A percentile compares a stretch with the other conserved stretches of the same genome.
Evolutionary conservation across 2,113 vertebrate genomes (phyloP).

Genomic region (Brienomyrus brachyistius): DNA sequence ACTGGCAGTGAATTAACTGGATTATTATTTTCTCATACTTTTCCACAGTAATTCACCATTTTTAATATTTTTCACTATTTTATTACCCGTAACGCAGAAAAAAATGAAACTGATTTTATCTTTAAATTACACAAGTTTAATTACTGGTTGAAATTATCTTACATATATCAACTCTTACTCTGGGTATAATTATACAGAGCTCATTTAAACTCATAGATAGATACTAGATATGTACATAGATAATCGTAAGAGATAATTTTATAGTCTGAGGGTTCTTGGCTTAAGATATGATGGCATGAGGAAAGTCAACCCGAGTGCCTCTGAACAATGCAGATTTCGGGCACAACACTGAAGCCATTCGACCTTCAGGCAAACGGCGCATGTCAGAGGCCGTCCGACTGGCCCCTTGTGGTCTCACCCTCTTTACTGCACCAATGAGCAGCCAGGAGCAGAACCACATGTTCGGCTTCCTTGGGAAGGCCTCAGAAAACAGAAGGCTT

Average conservation of each 20-base stretch:
- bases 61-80: background rate
- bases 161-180: constrained; percentile 3
- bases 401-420: background rate
- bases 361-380: background rate
- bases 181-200: background rate
- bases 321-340: background rate
- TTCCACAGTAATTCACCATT: background rate
- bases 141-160: background rate
- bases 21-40: background rate
- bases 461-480: background rate
- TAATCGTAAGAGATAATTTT: background rate
- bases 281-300: background rate
- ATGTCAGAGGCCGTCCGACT: background rate
- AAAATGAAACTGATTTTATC: background rate
- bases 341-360: background rate
- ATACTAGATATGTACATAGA: background rate
- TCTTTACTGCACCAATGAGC: background rate
- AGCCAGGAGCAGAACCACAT: background rate
- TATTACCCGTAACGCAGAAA: background rate
- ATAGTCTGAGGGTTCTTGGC: background rate
- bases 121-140: constrained; percentile 2
- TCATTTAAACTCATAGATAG: background rate
- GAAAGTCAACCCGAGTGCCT: background rate
- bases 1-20: background rate
- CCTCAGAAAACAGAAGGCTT: background rate